phyloP scores from a whole-genome alignment of 2,888 invertebrate species.

The Andrena praecox region DNA sequence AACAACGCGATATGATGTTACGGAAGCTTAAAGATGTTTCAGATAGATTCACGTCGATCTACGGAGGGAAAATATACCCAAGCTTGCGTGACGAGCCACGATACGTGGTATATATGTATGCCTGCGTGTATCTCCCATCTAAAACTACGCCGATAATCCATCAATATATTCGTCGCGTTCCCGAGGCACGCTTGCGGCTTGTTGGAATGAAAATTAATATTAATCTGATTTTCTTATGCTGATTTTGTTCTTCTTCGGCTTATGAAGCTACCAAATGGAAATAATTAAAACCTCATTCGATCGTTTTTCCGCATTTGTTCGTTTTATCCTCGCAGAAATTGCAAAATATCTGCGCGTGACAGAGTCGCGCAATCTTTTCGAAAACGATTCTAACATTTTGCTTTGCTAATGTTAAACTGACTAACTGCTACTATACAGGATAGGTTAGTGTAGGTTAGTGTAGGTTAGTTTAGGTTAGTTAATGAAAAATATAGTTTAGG shows the following conservation, averaged over 20 bases:
- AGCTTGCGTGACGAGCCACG: background rate
- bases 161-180: constrained; percentile 43
- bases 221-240: constrained; percentile 63
- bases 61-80: background rate
- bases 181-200: constrained; percentile 21
- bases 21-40: too few species aligned
- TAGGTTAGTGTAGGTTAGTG: too few species aligned
- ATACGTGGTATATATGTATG: background rate
- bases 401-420: too few species aligned
- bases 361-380: too few species aligned
- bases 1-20: too few species aligned
- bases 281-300: constrained; percentile 17
- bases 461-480: too few species aligned
- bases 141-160: constrained; percentile 42
- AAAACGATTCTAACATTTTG: too few species aligned
- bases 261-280: constrained; percentile 1
- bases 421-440: too few species aligned
- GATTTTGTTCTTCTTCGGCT: constrained; percentile 51
- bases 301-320: background rate
- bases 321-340: background rate
- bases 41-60: too few species aligned
- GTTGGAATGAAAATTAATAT: constrained; percentile 55
- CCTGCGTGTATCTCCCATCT: constrained; percentile 21
- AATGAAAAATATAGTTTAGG: too few species aligned
- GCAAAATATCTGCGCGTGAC: too few species aligned